phyloP scores from a whole-genome alignment of 2,888 invertebrate genomes.

The Camponotus fellah region DNA sequence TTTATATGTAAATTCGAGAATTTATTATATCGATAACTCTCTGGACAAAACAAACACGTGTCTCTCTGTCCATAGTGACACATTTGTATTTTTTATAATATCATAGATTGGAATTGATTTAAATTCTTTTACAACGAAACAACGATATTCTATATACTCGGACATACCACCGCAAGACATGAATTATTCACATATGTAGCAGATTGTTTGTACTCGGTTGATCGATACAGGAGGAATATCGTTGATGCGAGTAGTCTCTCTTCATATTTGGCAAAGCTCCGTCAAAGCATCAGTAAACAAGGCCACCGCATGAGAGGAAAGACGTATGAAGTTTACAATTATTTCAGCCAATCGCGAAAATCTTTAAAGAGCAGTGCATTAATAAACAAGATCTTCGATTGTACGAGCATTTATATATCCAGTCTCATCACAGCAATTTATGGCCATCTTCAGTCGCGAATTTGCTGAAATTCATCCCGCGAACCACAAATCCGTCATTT shows the following conservation, averaged over 20 bases:
- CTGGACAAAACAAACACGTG: not conserved
- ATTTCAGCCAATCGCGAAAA: not conserved
- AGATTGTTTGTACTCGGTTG: not conserved
- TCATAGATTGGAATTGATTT: not conserved
- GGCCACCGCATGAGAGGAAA: not conserved
- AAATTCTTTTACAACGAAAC: constrained; percentile 19
- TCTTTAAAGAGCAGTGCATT: not conserved
- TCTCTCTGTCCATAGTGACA: not conserved
- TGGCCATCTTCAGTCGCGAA: not conserved
- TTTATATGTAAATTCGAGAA: not conserved
- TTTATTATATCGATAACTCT: not conserved
- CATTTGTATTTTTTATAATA: constrained; percentile 10
- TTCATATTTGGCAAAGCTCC: constrained; percentile 23
- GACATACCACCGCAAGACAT: not conserved
- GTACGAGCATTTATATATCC: not conserved
- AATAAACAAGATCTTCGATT: not conserved
- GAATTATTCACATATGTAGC: constrained; percentile 8
- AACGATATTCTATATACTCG: constrained; percentile 13
- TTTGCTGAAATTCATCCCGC: constrained; percentile 9
- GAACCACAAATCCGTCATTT: constrained; percentile 21
- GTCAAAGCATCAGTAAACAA: constrained; percentile 6
- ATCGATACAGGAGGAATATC: not conserved
- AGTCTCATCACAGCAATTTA: not conserved
- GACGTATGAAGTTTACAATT: not conserved
- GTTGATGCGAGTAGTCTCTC: not conserved